Percentiles rank a stretch among this genome's conserved stretches.
phyloP scores from a whole-genome alignment of 2,113 vertebrate genomes.

The Neogobius melanostomus region DNA sequence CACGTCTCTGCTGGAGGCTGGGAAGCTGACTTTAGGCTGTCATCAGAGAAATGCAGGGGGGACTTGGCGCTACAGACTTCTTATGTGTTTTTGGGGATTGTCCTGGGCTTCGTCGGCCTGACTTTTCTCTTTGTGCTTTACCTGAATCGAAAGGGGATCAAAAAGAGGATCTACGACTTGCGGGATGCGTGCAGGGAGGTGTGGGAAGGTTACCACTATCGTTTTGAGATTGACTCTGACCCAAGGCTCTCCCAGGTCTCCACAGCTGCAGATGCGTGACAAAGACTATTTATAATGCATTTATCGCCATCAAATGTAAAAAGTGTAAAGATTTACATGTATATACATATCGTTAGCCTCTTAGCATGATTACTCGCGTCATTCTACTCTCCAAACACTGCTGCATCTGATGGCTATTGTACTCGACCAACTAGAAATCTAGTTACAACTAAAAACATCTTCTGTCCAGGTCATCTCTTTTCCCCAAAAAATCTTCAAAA shows the following conservation, averaged over 20 bases:
- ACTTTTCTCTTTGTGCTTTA: slow-evolving; percentile 83
- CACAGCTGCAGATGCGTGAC: slow-evolving; percentile 67
- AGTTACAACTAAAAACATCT: too few relatives aligned
- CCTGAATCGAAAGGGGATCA: slow-evolving; percentile 82
- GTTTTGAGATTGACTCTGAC: slow-evolving; percentile 77
- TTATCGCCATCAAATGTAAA: slow-evolving; percentile 48
- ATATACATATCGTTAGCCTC: slow-evolving; percentile 43
- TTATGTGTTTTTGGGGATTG: slow-evolving; percentile 77
- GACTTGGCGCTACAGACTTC: slow-evolving; percentile 79
- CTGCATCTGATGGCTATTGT: too few relatives aligned
- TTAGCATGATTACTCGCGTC: too few relatives aligned
- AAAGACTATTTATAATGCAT: slow-evolving; percentile 41
- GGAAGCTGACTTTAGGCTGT: slow-evolving; percentile 66
- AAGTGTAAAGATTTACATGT: slow-evolving; percentile 64
- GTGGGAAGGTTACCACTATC: slow-evolving; percentile 81
- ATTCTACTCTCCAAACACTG: too few relatives aligned
- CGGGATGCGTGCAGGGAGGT: slow-evolving; percentile 79
- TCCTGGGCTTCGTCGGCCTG: slow-evolving; percentile 78
- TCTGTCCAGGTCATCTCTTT: too few relatives aligned
- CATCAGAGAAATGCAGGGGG: slow-evolving; percentile 50
- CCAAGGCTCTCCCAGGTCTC: slow-evolving; percentile 74
- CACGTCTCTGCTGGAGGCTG: slow-evolving; percentile 61
- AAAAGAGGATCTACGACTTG: slow-evolving; percentile 75
- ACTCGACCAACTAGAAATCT: too few relatives aligned
- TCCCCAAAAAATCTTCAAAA: too few relatives aligned